Conservation (phyloP, 64 coral and sea anemone genomes). For the Porites lutea region DNA sequence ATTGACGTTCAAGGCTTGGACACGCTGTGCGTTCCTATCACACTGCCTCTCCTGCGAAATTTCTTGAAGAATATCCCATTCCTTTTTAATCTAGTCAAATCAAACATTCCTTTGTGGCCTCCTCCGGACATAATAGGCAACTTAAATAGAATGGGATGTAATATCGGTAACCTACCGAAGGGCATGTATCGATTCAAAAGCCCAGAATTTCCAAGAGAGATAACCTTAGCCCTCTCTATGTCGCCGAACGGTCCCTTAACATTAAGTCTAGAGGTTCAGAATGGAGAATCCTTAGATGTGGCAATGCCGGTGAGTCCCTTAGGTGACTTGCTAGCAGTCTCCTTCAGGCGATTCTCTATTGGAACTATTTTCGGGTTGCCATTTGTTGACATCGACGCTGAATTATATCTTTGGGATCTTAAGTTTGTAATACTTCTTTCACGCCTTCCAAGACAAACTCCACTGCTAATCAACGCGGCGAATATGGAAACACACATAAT, state of each 20-base stretch:
- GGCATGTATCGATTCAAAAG: constrained; percentile 60
- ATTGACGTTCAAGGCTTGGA: constrained; percentile 69
- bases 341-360: constrained; percentile 61
- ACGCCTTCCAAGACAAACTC: constrained; percentile 56
- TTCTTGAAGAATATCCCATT: constrained; percentile 61
- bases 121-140: constrained; percentile 50
- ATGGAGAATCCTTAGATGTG: constrained; percentile 68
- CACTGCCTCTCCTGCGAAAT: constrained; percentile 40
- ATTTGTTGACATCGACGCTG: constrained; percentile 52
- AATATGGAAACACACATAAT: constrained; percentile 78
- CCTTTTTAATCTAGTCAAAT: constrained; percentile 8
- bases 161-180: constrained; percentile 62
- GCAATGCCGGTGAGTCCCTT: not conserved
- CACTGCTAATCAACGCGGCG: constrained; percentile 57
- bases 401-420: constrained; percentile 70
- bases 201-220: constrained; percentile 63
- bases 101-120: constrained; percentile 73
- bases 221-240: constrained; percentile 31
- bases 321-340: constrained; percentile 41
- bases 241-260: constrained; percentile 51
- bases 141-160: constrained; percentile 36
- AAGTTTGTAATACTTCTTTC: constrained; percentile 62
- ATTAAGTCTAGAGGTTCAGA: constrained; percentile 58
- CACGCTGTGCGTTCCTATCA: constrained; percentile 61
- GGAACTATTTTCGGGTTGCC: constrained; percentile 67